Evolutionary conservation across 92 coral and sea anemone species (phyloP).

Genomic region (Bergia puertoricense): DNA sequence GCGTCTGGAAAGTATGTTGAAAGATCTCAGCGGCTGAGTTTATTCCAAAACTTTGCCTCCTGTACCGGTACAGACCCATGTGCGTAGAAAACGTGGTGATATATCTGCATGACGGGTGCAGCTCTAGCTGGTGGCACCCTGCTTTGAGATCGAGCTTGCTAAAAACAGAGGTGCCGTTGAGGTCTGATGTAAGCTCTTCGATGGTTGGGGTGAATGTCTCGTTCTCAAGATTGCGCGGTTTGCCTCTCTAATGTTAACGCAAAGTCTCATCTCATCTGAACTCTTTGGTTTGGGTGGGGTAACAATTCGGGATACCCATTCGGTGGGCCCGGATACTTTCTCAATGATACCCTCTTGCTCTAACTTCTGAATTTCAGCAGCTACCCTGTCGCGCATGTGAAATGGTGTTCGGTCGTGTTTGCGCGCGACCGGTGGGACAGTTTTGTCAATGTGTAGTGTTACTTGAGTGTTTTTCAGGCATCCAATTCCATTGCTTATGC

Average conservation of each 20-base stretch:
- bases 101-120: no score
- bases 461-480: conserved; percentile 6
- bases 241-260: conserved; percentile 52
- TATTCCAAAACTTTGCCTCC: conserved; percentile 37
- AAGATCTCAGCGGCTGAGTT: conserved; percentile 7
- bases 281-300: conserved; percentile 52
- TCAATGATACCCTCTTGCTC: conserved; percentile 4
- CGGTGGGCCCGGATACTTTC: conserved; percentile 43
- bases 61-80: no score
- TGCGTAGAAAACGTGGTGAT: no score
- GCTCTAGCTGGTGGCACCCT: no score
- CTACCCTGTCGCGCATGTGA: conserved; percentile 48
- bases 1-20: conserved; percentile 36
- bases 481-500: conserved; percentile 37
- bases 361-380: conserved; percentile 28
- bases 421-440: not conserved
- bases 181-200: conserved; percentile 33
- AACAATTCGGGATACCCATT: conserved; percentile 47
- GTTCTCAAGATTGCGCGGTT: conserved; percentile 39
- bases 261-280: conserved; percentile 43
- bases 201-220: conserved; percentile 36
- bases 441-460: not conserved
- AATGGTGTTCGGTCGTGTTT: conserved; percentile 26
- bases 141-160: no score
- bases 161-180: conserved; percentile 13